Conservation (phyloP, 2,113 vertebrate species). For the Panthera uncia region DNA sequence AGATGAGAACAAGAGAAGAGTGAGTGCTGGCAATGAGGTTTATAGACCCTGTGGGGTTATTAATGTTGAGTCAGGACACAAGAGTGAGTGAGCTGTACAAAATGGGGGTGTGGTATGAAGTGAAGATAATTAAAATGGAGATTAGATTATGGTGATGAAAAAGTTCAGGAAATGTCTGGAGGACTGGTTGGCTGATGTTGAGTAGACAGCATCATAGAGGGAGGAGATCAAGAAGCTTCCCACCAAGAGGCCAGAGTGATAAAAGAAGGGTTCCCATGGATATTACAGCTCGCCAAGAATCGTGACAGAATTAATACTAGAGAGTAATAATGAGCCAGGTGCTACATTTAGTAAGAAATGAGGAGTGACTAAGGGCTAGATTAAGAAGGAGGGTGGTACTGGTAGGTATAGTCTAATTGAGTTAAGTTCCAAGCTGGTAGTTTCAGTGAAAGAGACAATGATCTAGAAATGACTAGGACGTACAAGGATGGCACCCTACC, state of each 20-base stretch:
- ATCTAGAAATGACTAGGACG: not conserved
- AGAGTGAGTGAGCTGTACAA: not conserved
- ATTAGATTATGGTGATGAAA: not conserved
- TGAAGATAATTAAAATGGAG: not conserved
- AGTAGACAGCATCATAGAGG: not conserved
- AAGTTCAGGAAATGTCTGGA: not conserved
- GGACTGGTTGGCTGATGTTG: not conserved
- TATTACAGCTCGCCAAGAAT: not conserved
- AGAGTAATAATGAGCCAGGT: not conserved
- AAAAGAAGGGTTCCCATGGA: not conserved
- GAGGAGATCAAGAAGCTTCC: not conserved
- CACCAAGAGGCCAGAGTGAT: not conserved
- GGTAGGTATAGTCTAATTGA: not conserved
- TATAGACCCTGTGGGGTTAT: not conserved
- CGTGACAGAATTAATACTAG: not conserved
- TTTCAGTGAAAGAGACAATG: not conserved
- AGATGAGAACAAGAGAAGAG: not conserved
- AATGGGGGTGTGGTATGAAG: not conserved
- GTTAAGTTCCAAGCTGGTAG: not conserved
- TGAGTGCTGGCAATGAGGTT: no score
- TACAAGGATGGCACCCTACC: accelerated
- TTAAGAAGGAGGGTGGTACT: not conserved
- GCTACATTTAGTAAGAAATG: not conserved
- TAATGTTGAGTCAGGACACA: not conserved
- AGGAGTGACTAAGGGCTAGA: not conserved